Percentiles rank a stretch among this genome's conserved stretches.
These are phyloP conservation scores for Parazoanthus swiftii DNA, from an alignment of 92 coral and sea anemone species.

Conservation along the genomic window DNA sequence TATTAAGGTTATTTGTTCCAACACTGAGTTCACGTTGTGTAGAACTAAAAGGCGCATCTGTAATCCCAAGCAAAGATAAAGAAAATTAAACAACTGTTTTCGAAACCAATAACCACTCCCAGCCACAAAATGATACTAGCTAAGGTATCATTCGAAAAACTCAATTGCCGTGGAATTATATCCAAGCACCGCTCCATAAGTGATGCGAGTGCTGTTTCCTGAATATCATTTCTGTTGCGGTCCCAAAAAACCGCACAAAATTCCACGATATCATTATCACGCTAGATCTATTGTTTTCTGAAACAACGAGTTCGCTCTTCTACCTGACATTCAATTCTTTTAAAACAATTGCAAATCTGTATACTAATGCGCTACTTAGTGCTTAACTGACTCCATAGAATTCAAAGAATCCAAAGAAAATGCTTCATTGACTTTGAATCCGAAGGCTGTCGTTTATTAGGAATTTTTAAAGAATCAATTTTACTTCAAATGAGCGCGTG, in stretches of 20 bases:
- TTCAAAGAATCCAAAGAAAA: slow-evolving; percentile 28
- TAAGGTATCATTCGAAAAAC: background rate
- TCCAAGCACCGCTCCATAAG: background rate
- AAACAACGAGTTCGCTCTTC: slow-evolving; percentile 9
- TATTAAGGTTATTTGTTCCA: background rate
- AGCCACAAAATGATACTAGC: background rate
- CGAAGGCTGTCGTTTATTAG: background rate
- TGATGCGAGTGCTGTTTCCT: background rate
- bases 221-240: background rate
- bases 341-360: slow-evolving; percentile 9
- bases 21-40: background rate
- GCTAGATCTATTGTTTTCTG: slow-evolving; percentile 31
- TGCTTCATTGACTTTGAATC: slow-evolving; percentile 10
- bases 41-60: background rate
- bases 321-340: background rate
- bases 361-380: background rate
- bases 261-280: slow-evolving; percentile 10
- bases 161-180: background rate
- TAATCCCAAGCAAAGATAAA: background rate
- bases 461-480: background rate
- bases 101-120: background rate
- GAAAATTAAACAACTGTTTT: background rate
- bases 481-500: background rate
- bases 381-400: background rate
- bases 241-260: background rate